phyloP scores from a whole-genome alignment of 2,113 vertebrate species.

The Gnathonemus echidnorhynchus region DNA sequence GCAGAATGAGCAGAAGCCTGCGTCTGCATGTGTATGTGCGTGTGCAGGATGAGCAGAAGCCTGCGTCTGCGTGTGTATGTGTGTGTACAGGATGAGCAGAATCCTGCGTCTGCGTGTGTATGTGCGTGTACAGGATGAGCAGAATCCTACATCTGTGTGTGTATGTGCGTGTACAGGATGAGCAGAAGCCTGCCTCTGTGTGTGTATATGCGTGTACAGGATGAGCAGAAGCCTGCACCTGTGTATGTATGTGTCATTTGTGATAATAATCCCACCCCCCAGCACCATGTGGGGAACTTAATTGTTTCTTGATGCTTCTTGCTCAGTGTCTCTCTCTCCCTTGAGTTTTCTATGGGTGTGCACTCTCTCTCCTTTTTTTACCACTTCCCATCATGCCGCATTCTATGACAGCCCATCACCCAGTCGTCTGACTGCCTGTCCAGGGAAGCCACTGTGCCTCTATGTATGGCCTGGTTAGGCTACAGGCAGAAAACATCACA shows the following conservation, averaged over 20 bases:
- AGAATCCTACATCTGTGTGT: too few species aligned
- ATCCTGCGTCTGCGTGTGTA: too few species aligned
- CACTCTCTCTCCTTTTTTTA: not conserved
- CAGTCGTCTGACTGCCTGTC: not conserved
- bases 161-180: too few species aligned
- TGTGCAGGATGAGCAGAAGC: not conserved
- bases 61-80: not conserved
- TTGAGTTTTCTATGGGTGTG: not conserved
- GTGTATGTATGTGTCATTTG: not conserved
- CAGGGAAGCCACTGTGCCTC: not conserved
- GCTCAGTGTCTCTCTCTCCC: not conserved
- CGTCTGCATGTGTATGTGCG: not conserved
- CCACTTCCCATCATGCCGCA: not conserved
- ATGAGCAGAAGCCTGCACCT: not conserved
- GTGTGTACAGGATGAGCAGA: too few species aligned
- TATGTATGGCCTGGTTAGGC: not conserved
- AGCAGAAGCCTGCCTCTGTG: too few species aligned
- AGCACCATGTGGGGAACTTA: not conserved
- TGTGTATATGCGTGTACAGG: not conserved
- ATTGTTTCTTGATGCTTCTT: not conserved
- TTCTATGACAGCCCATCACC: not conserved
- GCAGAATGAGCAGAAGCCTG: not conserved
- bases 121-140: too few species aligned
- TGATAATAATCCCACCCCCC: not conserved
- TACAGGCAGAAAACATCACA: not conserved